Evolutionary conservation across 2,888 invertebrate species (phyloP).

Genomic region (Agriopis marginaria): DNA sequence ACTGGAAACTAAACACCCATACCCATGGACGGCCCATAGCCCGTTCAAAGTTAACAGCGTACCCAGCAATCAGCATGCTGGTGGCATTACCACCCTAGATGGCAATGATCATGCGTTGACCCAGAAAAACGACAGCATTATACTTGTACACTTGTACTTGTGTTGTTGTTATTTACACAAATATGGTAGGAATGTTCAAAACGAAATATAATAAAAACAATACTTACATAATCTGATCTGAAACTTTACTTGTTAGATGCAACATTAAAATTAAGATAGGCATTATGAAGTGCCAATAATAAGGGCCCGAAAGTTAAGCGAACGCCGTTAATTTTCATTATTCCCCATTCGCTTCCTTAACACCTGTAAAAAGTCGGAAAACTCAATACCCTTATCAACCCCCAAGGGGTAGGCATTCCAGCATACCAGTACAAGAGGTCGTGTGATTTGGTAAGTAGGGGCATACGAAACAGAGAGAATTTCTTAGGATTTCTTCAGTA

Average conservation of each 20-base stretch:
- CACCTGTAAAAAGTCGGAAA: slow-evolving; percentile 55
- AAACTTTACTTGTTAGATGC: slow-evolving; percentile 15
- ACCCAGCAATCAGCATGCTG: too few species aligned
- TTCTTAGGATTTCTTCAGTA: not conserved
- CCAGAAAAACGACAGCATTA: too few species aligned
- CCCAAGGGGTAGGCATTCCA: slow-evolving; percentile 30
- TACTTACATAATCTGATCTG: not conserved
- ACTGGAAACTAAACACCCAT: too few species aligned
- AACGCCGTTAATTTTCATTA: slow-evolving; percentile 30
- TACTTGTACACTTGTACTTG: too few species aligned
- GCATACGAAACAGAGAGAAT: not conserved
- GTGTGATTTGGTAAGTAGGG: not conserved
- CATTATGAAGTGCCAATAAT: slow-evolving; percentile 29
- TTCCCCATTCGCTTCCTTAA: slow-evolving; percentile 41
- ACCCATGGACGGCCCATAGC: too few species aligned
- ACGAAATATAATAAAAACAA: too few species aligned
- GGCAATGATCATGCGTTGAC: too few species aligned
- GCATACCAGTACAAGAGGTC: slow-evolving; percentile 14
- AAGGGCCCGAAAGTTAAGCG: slow-evolving; percentile 19
- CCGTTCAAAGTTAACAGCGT: too few species aligned
- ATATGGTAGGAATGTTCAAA: too few species aligned
- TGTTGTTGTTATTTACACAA: too few species aligned
- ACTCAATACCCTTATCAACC: slow-evolving; percentile 51
- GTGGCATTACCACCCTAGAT: too few species aligned
- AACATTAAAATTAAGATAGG: slow-evolving; percentile 25